Evolutionary conservation across 1,140 invertebrate species (phyloP).

Genomic region (Octopus sinensis): DNA sequence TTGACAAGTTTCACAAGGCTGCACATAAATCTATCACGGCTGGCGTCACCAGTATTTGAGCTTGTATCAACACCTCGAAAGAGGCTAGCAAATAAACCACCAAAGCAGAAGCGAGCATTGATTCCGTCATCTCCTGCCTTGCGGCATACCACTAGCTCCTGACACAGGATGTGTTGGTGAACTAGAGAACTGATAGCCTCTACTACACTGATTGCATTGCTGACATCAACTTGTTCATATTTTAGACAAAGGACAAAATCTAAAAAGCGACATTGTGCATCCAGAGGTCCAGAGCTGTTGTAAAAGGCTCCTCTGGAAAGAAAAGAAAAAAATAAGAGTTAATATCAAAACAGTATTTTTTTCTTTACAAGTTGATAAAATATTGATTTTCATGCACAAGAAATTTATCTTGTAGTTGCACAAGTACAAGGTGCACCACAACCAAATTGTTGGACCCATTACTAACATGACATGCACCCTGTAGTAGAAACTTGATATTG

Average conservation of each 20-base stretch:
- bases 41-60: slow-evolving; percentile 60
- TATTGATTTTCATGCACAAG: too few species aligned
- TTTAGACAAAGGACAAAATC: slow-evolving; percentile 68
- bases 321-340: slow-evolving; percentile 13
- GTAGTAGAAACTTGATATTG: too few species aligned
- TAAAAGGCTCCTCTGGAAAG: slow-evolving; percentile 66
- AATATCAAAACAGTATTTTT: too few species aligned
- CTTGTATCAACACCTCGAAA: slow-evolving; percentile 65
- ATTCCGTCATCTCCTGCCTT: slow-evolving; percentile 55
- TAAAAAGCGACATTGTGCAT: slow-evolving; percentile 75
- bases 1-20: slow-evolving; percentile 69
- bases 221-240: slow-evolving; percentile 69
- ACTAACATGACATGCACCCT: too few species aligned
- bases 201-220: slow-evolving; percentile 71
- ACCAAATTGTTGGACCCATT: too few species aligned
- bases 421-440: too few species aligned
- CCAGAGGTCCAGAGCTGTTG: slow-evolving; percentile 72
- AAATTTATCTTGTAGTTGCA: too few species aligned
- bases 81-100: slow-evolving; percentile 68
- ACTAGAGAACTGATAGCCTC: slow-evolving; percentile 69
- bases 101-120: slow-evolving; percentile 59
- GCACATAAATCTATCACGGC: slow-evolving; percentile 69
- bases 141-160: slow-evolving; percentile 60
- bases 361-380: too few species aligned
- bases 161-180: slow-evolving; percentile 63